Evolutionary conservation across 2,888 invertebrate genomes (phyloP).

Genomic region (Calliphora vomitoria): DNA sequence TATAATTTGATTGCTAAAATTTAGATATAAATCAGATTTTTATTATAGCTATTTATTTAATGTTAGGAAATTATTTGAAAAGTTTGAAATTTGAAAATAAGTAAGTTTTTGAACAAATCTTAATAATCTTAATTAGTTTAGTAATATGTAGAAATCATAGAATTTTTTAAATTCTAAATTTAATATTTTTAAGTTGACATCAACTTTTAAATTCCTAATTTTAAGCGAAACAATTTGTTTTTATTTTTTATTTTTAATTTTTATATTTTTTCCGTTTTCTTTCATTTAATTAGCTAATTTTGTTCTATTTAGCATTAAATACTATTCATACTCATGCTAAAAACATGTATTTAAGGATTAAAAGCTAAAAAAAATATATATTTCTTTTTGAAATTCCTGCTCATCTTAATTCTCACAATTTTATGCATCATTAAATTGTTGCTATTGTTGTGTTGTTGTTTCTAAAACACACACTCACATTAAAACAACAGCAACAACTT

Average conservation of each 20-base stretch:
- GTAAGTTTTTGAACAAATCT: too few species aligned
- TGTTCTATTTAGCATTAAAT: background rate
- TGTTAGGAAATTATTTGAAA: too few species aligned
- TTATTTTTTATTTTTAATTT: too few species aligned
- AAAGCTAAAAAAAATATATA: background rate
- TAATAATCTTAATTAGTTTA: too few species aligned
- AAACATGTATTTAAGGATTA: background rate
- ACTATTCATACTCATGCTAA: background rate
- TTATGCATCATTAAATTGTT: conserved; percentile 22
- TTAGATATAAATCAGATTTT: background rate
- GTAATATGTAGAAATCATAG: too few species aligned
- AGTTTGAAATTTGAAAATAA: too few species aligned
- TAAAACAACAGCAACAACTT: background rate
- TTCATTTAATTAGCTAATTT: too few species aligned
- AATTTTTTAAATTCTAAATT: too few species aligned
- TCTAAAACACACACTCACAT: background rate
- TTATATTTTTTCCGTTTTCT: too few species aligned
- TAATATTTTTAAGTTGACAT: too few species aligned
- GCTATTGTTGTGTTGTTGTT: background rate
- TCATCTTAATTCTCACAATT: conserved; percentile 12
- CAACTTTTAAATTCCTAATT: too few species aligned
- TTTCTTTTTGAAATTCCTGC: background rate
- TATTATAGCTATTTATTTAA: background rate
- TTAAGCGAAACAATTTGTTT: too few species aligned
- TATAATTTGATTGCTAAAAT: conserved; percentile 22